Evolutionary conservation across 2,113 vertebrate genomes (phyloP), one percentile per base, ranked within the genome.

Genomic region (Ascaphus truei): DNA sequence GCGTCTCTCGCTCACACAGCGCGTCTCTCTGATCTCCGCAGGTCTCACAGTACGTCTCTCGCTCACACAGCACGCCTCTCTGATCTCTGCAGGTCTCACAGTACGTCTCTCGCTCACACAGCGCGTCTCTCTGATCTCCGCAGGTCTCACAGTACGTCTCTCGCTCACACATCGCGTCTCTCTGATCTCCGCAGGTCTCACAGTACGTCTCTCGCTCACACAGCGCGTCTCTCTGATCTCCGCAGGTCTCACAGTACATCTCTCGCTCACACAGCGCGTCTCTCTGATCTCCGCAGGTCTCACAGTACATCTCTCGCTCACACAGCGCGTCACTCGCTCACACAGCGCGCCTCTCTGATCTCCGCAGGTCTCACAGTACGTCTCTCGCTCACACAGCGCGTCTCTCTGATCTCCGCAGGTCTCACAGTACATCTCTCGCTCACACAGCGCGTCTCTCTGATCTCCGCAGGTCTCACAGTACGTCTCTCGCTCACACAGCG

Each of bases 71-170:
- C 41, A 6, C 37, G 13, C 12, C 30, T 16, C 4, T 52, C 1
- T 0, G 1, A 41, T 5, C 22, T 31, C 30, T 8, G 0, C 83
- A 99, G 97, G 93, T 99, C 71, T 79, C 79, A 4, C 93, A 97
- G 79, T 99, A 98, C 7, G 88, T 95, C 73, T 96, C 94, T 39
- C 83, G 97, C 36, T 39, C 36, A 39, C 7, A 39, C 16, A 3
- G 41, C 41, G 7, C 7, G 15, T 5, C 30, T 16, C 4, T 52
- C 1, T 0, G 1, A 41, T 5, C 22, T 31, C 30, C 7, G 0
- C 83, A 99, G 97, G 93, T 99, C 71, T 79, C 79, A 4, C 93
- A 97, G 79, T 99, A 98, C 7, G 88, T 95, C 73, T 96, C 94
- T 39, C 83, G 97, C 36, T 39, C 36, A 39, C 7, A 39, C 16